Conservation (phyloP, 1,140 invertebrate genomes). For the Plodia interpunctella region DNA sequence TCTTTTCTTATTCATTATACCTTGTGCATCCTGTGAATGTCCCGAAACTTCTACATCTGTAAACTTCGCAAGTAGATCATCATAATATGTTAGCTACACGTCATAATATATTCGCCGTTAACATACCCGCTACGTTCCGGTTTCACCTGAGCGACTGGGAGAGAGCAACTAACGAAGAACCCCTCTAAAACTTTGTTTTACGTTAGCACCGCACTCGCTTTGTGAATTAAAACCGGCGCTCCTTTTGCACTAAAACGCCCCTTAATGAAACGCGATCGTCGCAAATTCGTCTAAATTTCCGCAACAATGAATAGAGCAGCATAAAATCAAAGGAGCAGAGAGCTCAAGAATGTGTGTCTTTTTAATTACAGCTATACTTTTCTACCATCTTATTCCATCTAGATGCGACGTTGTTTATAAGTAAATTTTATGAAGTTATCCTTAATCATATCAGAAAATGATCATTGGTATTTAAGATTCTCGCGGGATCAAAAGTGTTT, state of each 20-base stretch:
- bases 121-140: conserved; percentile 36
- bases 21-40: not conserved
- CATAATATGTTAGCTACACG: conserved; percentile 1
- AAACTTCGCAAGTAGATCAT: not conserved
- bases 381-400: no score
- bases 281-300: conserved; percentile 67
- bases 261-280: conserved; percentile 66
- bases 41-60: not conserved
- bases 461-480: no score
- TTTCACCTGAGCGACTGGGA: conserved; percentile 37
- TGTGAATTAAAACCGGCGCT: conserved; percentile 57
- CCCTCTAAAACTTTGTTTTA: conserved; percentile 59
- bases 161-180: conserved; percentile 65
- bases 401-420: no score
- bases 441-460: no score
- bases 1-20: conserved; percentile 4
- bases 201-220: conserved; percentile 47
- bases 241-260: conserved; percentile 57
- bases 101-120: conserved; percentile 28
- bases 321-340: no score
- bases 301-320: conserved; percentile 52
- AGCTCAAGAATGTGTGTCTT: no score
- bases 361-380: no score
- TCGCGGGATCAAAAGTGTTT: no score
- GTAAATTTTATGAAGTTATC: no score